Conservation (phyloP, 1,140 invertebrate species). For the Ceratoteleas bidentatus region DNA sequence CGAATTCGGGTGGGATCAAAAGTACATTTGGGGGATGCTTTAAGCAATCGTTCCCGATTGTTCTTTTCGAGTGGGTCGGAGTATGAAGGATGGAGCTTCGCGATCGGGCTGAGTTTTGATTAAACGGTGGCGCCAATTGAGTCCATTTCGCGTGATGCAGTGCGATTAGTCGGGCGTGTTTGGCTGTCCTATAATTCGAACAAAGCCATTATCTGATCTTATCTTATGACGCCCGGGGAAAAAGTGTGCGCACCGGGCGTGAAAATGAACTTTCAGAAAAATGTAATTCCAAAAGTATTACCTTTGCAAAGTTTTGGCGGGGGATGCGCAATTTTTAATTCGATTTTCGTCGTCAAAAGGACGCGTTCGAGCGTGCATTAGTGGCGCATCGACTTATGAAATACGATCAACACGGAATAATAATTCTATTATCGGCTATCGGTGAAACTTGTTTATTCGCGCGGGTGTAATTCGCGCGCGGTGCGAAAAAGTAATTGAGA, state of each 20-base stretch:
- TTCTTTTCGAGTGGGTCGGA: background rate
- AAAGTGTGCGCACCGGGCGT: conserved; percentile 22
- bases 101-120: conserved; percentile 6
- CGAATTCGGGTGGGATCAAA: conserved; percentile 15
- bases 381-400: conserved; percentile 12
- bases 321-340: conserved; percentile 39
- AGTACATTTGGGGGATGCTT: conserved; percentile 16
- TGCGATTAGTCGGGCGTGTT: background rate
- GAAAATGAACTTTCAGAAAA: conserved; percentile 50
- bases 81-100: background rate
- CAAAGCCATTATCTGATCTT: conserved; percentile 24
- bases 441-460: conserved; percentile 27
- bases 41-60: conserved; percentile 15
- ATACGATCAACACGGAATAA: conserved; percentile 29
- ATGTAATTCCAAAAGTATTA: conserved; percentile 52
- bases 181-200: conserved; percentile 36
- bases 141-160: background rate
- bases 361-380: conserved; percentile 44
- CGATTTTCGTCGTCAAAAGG: conserved; percentile 30
- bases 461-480: background rate
- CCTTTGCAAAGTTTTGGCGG: conserved; percentile 36
- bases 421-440: conserved; percentile 25
- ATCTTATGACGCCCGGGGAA: conserved; percentile 26
- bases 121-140: conserved; percentile 7
- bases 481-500: too few relatives aligned